These are phyloP conservation scores for Pachydiplax longipennis DNA, from an alignment of 2,888 invertebrate species.

Conservation along the genomic window DNA sequence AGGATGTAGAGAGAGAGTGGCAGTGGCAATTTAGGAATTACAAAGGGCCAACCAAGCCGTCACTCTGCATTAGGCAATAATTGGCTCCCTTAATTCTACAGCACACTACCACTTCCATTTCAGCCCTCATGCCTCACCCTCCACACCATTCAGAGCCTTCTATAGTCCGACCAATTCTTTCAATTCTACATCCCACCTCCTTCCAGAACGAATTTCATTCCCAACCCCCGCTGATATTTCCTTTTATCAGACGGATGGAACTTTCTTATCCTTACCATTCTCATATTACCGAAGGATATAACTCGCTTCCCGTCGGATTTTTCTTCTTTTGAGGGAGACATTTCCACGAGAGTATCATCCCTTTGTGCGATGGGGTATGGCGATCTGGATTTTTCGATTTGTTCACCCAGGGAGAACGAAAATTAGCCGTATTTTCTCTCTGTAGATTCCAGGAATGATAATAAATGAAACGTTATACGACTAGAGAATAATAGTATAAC, in stretches of 20 bases:
- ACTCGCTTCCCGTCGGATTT: not conserved
- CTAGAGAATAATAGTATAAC: too few relatives aligned
- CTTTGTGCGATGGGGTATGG: not conserved
- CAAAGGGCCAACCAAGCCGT: slow-evolving; percentile 24
- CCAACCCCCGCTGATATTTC: not conserved
- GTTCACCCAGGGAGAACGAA: not conserved
- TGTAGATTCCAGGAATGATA: too few relatives aligned
- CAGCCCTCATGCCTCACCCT: not conserved
- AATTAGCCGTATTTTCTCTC: too few relatives aligned
- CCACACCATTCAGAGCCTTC: not conserved
- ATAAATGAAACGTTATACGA: too few relatives aligned
- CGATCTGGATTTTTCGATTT: not conserved
- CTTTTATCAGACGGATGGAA: not conserved
- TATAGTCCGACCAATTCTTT: not conserved
- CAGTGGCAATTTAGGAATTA: slow-evolving; percentile 43
- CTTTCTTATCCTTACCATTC: not conserved
- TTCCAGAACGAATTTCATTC: not conserved
- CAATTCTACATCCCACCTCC: not conserved
- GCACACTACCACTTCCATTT: slow-evolving; percentile 35
- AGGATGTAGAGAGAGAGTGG: not conserved
- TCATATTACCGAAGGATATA: not conserved
- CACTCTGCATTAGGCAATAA: slow-evolving; percentile 43
- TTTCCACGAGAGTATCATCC: not conserved
- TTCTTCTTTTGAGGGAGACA: not conserved
- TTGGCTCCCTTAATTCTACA: slow-evolving; percentile 41